Evolutionary conservation across 2,113 vertebrate species (phyloP).

Genomic region (Dromiciops gliroides): DNA sequence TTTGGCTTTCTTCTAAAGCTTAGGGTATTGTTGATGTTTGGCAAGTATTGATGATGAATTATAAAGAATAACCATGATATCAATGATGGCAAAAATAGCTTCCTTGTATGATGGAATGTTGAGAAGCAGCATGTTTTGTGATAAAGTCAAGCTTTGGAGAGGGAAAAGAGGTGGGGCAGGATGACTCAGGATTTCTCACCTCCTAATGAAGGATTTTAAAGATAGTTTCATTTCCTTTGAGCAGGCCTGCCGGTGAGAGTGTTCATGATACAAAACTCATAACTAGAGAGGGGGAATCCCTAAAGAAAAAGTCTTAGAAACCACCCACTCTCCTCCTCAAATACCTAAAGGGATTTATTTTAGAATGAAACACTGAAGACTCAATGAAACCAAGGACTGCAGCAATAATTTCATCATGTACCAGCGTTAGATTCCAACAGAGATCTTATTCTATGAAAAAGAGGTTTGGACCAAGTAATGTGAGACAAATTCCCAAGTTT

Average conservation of each 20-base stretch:
- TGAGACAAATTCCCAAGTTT: neutral
- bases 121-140: neutral
- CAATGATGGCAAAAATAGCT: neutral
- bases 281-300: neutral
- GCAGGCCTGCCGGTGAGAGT: neutral
- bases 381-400: slow-evolving; percentile 2
- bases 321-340: neutral
- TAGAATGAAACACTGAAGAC: neutral
- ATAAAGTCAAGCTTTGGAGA: neutral
- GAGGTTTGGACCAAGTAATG: neutral
- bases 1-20: neutral
- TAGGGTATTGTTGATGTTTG: neutral
- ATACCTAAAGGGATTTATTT: neutral
- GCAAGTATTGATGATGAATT: neutral
- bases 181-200: neutral
- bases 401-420: neutral
- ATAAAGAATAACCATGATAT: neutral
- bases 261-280: neutral
- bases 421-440: neutral
- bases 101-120: neutral
- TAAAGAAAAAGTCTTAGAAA: neutral
- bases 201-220: neutral
- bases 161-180: neutral
- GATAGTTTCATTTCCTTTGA: neutral
- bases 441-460: neutral